A percentile compares a stretch with the other conserved stretches of the same genome.
phyloP scores from a whole-genome alignment of 2,797 vertebrate genomes.

The Enteromius treurensis region DNA sequence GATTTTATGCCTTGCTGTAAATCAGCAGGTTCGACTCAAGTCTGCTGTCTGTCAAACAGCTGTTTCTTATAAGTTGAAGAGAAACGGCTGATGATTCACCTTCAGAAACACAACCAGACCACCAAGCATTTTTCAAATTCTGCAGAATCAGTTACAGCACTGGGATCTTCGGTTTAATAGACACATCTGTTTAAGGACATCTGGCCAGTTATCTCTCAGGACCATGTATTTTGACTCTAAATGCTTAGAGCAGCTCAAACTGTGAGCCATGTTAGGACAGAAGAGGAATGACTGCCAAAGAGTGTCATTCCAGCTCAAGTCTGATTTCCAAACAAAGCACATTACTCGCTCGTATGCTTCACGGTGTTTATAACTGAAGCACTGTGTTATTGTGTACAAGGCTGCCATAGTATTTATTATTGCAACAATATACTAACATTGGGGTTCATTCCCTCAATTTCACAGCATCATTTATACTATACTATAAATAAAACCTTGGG shows the following conservation, averaged over 20 bases:
- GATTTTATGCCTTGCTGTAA: slow-evolving; percentile 52
- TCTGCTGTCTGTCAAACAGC: slow-evolving; percentile 56
- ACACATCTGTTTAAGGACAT: slow-evolving; percentile 31
- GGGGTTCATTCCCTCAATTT: not conserved
- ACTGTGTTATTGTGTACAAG: not conserved
- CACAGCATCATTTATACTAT: not conserved
- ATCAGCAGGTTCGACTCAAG: slow-evolving; percentile 50
- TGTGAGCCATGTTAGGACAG: slow-evolving; percentile 19
- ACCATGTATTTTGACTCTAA: not conserved
- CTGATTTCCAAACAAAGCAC: slow-evolving; percentile 1
- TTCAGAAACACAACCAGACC: slow-evolving; percentile 51
- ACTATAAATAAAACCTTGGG: not conserved
- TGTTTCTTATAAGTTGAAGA: slow-evolving; percentile 56
- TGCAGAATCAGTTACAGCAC: slow-evolving; percentile 32
- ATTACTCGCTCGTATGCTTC: slow-evolving; percentile 6
- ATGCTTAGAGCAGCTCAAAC: slow-evolving; percentile 4
- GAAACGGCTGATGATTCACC: slow-evolving; percentile 60
- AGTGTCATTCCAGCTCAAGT: not conserved
- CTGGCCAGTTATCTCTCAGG: slow-evolving; percentile 24
- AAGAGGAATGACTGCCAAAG: slow-evolving; percentile 7
- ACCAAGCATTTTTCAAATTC: slow-evolving; percentile 48
- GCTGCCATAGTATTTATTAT: not conserved
- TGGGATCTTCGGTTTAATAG: slow-evolving; percentile 39
- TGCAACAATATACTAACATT: not conserved
- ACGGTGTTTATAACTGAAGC: not conserved